These are phyloP conservation scores for Akabosia matsudoensis DNA, from an alignment of 1,140 invertebrate genomes.

Conservation along the genomic window DNA sequence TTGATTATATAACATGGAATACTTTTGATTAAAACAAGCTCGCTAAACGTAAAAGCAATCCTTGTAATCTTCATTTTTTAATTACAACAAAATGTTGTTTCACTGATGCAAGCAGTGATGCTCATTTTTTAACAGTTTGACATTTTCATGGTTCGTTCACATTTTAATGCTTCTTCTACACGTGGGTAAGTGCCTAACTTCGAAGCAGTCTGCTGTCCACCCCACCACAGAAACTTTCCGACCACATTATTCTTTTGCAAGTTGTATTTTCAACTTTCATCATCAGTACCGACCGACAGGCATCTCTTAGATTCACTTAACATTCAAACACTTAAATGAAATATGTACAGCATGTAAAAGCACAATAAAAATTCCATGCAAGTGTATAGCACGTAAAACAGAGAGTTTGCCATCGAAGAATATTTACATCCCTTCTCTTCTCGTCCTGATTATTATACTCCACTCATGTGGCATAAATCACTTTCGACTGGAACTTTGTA, in stretches of 20 bases:
- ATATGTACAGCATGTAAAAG: background rate
- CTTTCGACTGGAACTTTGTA: slow-evolving; percentile 46
- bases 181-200: too few relatives aligned
- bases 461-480: slow-evolving; percentile 39
- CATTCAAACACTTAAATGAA: background rate
- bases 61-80: too few relatives aligned
- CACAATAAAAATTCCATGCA: background rate
- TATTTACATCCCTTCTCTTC: slow-evolving; percentile 16
- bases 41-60: too few relatives aligned
- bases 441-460: slow-evolving; percentile 1
- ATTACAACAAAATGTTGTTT: background rate
- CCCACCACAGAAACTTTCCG: background rate
- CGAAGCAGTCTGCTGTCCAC: too few relatives aligned
- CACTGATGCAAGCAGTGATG: background rate
- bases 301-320: background rate
- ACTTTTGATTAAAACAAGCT: too few relatives aligned
- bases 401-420: background rate
- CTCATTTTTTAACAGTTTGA: background rate
- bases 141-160: background rate
- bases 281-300: background rate
- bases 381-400: background rate
- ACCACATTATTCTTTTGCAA: background rate
- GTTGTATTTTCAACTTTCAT: too few relatives aligned
- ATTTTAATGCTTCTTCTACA: too few relatives aligned
- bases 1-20: too few relatives aligned